These are phyloP conservation scores for Orchesellides sinensis DNA, from an alignment of 2,888 invertebrate genomes.

Conservation along the genomic window DNA sequence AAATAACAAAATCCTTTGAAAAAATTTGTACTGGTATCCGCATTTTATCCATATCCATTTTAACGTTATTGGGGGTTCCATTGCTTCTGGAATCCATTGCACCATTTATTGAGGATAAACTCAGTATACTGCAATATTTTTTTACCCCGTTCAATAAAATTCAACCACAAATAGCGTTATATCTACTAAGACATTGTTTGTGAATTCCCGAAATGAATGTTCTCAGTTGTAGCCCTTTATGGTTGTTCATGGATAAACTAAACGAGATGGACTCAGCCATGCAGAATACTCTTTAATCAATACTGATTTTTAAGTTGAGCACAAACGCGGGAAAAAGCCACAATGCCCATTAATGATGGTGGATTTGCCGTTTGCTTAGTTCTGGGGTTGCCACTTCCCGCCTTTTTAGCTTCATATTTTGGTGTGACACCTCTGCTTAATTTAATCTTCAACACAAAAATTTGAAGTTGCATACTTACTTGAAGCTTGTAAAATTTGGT, in stretches of 20 bases:
- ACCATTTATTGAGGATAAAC: not conserved
- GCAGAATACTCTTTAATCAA: no score
- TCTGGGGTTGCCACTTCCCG: constrained; percentile 6
- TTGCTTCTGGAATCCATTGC: not conserved
- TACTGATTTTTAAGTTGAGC: no score
- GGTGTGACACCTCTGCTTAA: not conserved
- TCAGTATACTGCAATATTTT: not conserved
- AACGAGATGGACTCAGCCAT: no score
- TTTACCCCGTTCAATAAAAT: not conserved
- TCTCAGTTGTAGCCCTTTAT: not conserved
- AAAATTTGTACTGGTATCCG: not conserved
- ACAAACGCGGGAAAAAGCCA: not conserved
- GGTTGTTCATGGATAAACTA: not conserved
- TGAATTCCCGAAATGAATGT: not conserved
- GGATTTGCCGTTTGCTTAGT: constrained; percentile 18
- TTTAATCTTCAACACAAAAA: not conserved
- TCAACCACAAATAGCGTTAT: not conserved
- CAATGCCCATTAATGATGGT: constrained; percentile 20
- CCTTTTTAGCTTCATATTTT: constrained; percentile 17
- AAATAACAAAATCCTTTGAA: not conserved
- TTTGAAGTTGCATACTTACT: no score
- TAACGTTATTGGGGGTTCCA: not conserved
- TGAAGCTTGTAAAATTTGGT: no score
- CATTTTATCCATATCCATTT: not conserved
- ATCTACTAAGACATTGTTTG: not conserved